phyloP scores from a whole-genome alignment of 2,113 vertebrate species.

The Reinhardtius hippoglossoides region DNA sequence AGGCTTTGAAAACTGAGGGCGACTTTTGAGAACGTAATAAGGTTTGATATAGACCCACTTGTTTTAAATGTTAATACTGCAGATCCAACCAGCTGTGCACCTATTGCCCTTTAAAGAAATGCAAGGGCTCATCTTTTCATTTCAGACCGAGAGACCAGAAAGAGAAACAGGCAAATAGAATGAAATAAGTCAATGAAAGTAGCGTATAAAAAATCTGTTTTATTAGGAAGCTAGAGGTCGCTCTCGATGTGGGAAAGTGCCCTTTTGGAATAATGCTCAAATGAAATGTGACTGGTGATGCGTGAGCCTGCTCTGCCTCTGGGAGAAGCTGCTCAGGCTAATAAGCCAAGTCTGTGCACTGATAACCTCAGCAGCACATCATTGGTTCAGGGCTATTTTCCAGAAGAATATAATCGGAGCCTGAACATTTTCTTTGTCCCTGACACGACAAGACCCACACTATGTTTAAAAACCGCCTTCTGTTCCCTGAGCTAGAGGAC shows the following conservation, averaged over 20 bases:
- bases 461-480: constrained; percentile 21
- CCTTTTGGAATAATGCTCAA: constrained; percentile 42
- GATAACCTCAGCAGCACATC: constrained; percentile 64
- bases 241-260: constrained; percentile 28
- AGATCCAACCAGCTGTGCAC: background rate
- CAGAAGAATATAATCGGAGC: constrained; percentile 38
- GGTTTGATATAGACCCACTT: background rate
- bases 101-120: background rate
- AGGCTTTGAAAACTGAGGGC: no score
- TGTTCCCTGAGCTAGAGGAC: constrained; percentile 18
- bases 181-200: background rate
- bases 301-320: constrained; percentile 54
- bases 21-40: no score
- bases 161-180: background rate
- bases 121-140: background rate
- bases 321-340: constrained; percentile 55
- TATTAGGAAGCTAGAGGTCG: constrained; percentile 42
- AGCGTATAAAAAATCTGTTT: constrained; percentile 7
- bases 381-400: constrained; percentile 55
- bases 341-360: constrained; percentile 58
- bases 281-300: constrained; percentile 67
- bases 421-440: constrained; percentile 43
- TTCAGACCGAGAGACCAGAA: background rate
- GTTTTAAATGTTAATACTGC: background rate
- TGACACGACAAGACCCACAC: constrained; percentile 38